phyloP scores from a whole-genome alignment of 2,797 vertebrate species.

The Aeoliscus strigatus region DNA sequence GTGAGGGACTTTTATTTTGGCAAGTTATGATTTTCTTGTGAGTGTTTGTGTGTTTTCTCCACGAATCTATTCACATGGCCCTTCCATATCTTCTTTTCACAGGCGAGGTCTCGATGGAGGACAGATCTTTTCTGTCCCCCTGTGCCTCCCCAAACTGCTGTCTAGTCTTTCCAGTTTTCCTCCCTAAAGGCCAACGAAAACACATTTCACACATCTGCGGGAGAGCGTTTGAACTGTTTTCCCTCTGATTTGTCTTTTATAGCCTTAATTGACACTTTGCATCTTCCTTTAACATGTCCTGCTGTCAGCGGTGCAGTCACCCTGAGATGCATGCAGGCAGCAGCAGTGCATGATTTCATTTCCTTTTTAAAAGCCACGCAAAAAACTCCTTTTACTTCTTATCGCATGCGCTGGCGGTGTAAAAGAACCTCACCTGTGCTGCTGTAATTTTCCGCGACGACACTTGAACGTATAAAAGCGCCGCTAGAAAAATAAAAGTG shows the following conservation, averaged over 20 bases:
- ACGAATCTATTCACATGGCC: conserved; percentile 60
- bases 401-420: no score
- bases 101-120: conserved; percentile 71
- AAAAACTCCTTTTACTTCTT: no score
- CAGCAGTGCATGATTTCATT: conserved; percentile 36
- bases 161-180: conserved; percentile 58
- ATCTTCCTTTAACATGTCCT: conserved; percentile 13
- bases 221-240: conserved; percentile 19
- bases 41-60: conserved; percentile 45
- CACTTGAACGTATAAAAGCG: conserved; percentile 33
- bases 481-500: conserved; percentile 38
- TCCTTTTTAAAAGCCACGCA: no score
- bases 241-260: conserved; percentile 1
- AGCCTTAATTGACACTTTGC: conserved; percentile 18
- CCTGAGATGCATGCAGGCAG: no score
- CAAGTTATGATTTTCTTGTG: conserved; percentile 22
- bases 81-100: conserved; percentile 65
- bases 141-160: conserved; percentile 58
- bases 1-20: conserved; percentile 46
- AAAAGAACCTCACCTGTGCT: no score
- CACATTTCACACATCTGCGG: conserved; percentile 60
- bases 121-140: conserved; percentile 58
- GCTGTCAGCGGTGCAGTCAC: no score
- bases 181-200: conserved; percentile 57
- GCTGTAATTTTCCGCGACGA: no score